A percentile compares a stretch with the other conserved stretches of the same genome.
These are phyloP conservation scores for Coptotermes formosanus DNA, from an alignment of 1,140 invertebrate genomes.

Conservation along the genomic window DNA sequence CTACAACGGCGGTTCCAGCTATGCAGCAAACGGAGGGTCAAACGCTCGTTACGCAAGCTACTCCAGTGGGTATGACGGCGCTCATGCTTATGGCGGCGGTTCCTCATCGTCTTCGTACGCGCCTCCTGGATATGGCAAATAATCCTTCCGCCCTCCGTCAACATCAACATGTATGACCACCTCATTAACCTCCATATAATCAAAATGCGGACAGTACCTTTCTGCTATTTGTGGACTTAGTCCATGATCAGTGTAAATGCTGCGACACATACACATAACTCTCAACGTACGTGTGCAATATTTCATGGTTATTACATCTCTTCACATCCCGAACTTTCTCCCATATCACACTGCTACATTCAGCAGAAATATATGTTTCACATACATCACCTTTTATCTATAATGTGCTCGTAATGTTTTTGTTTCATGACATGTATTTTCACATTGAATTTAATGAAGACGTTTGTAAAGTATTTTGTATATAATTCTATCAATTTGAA, in stretches of 20 bases:
- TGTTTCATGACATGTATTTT: not conserved
- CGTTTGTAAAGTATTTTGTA: not conserved
- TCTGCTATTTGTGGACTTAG: not conserved
- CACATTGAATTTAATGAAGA: not conserved
- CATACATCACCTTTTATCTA: not conserved
- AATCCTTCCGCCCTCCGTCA: not conserved
- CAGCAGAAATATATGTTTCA: not conserved
- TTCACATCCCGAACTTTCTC: not conserved
- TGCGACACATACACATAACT: too few species aligned
- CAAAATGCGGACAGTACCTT: not conserved
- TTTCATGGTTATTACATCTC: not conserved
- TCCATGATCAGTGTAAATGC: too few species aligned
- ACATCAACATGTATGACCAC: not conserved
- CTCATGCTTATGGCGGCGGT: not conserved
- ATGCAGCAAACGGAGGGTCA: not conserved
- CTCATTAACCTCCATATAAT: not conserved
- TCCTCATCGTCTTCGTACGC: not conserved
- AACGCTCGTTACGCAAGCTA: not conserved
- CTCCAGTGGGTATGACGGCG: not conserved
- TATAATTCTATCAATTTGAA: not conserved
- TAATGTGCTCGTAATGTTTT: not conserved
- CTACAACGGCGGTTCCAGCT: not conserved
- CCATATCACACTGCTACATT: not conserved
- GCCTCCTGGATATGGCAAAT: not conserved
- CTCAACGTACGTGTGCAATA: not conserved